Base-by-base conservation (phyloP, 2,797 vertebrate genomes). In the Cuniculus paca region DNA sequence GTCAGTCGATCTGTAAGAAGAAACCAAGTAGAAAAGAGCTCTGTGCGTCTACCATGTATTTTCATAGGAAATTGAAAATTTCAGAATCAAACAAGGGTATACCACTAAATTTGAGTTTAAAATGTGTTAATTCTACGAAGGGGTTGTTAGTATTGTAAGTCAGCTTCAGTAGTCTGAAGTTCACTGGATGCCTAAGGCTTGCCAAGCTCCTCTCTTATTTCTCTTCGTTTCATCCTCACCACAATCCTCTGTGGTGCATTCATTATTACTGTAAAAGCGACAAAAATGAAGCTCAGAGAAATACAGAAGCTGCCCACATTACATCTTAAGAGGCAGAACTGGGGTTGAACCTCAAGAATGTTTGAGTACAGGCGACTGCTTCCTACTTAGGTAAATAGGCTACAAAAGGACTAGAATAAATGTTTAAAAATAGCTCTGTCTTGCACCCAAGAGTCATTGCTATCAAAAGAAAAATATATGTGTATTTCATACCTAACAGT, bases 1-100 rank as follows among this genome's bases (percentile, higher is more conserved):
- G 72, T 74, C 87, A 83, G 77, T 86, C 90, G 77, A 22, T 87
- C 88, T 61, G 85, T 52, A 80, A 80, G 36, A 93, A 85, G 39
- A 87, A 61, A 86, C 39, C 26, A 48, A 83, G 56, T 9, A 34
- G 75, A 75, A 34, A 70, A 39, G 56, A 39, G 2, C 28, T 36
- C 61, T 72, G 7, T 20, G 24, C 48, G 24, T 60, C 45, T 72
- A n/a, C 42, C 39, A 34, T n/a, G 36, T 78, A 84, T 68, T 48
- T 48, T 48, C 14, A 4, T 54, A 45, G 87, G 80, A 79, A 92
- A 82, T 0, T 17, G 34, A 91, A 77, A 48, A 80, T 52, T 74
- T 75, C 72, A 17, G 26, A 75, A 31, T 28, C 72, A 75, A 48
- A 75, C 42, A 75, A 75, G 42, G 28, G 42, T 13, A 48, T 17